Evolutionary conservation across 2,888 invertebrate genomes (phyloP), one percentile per base, ranked within the genome.

Genomic region (Ochlodes sylvanus): DNA sequence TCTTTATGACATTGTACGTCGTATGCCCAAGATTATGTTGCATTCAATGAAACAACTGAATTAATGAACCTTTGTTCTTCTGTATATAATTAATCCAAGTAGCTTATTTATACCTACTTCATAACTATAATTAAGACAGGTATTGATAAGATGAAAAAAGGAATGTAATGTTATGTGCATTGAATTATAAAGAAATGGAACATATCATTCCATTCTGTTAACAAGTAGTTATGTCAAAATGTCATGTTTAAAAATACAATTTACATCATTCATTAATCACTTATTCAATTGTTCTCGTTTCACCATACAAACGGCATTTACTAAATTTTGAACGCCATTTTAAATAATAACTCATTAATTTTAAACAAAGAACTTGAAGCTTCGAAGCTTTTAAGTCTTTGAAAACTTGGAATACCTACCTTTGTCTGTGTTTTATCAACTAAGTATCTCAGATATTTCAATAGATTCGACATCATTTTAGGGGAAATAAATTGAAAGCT

Each of bases 11-110:
- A 83, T 79, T 76, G 78, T 77, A 57, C 70, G 70, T 75, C 76
- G 77, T 81, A 86, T 85, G 82, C 81, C 78, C 86, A 82, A 83
- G 80, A 80, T 78, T 83, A 76, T 75, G 74, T 77, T 70, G 72
- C 77, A 79, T 83, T 75, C 75, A 75, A 74, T 74, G 70, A 75
- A 69, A 71, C 73, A 75, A 72, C 76, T 76, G 78, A 77, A 79
- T 79, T 77, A 77, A 79, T 77, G 75, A 73, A 73, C 70, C 77
- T 77, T 77, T 79, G 77, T 79, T 76, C 76, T 73, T 41, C 64
- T 70, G 74, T 75, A 72, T 76, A 69, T 73, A 71, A 74, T 73
- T 74, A 75, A 70, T 65, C 57, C 19, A 52, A 65, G 52, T 68
- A 62, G 60, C 69, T n/a, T 69, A 71, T 73, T 72, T 71, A 72